A percentile compares a stretch with the other conserved stretches of the same genome.
phyloP scores from a whole-genome alignment of 2,888 invertebrate species.

The Tipula vernalis region DNA sequence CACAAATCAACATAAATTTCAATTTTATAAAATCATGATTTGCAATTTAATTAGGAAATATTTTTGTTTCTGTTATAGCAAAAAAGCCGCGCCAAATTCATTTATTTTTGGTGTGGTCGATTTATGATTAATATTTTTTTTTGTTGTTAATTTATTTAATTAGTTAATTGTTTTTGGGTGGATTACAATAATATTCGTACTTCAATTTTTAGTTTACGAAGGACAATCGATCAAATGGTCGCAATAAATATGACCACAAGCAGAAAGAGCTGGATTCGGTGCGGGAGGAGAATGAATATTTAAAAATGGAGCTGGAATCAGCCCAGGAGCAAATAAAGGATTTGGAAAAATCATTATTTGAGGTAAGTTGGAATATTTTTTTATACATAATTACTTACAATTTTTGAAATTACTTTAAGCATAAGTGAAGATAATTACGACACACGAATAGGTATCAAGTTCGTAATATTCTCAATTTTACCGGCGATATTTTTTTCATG shows the following conservation, averaged over 20 bases:
- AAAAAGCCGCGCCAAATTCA: not conserved
- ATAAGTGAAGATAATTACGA: too few species aligned
- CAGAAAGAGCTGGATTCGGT: constrained; percentile 32
- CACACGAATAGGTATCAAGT: too few species aligned
- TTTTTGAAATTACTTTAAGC: too few species aligned
- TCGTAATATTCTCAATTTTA: too few species aligned
- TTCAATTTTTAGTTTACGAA: not conserved
- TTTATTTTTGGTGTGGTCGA: not conserved
- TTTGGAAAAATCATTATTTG: constrained; percentile 36
- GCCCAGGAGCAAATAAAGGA: constrained; percentile 39
- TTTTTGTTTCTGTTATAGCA: not conserved
- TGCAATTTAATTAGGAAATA: not conserved
- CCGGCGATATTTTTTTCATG: too few species aligned
- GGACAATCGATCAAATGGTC: not conserved
- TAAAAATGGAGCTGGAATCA: constrained; percentile 36
- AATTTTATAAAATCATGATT: not conserved
- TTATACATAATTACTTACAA: too few species aligned
- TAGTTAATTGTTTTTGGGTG: not conserved
- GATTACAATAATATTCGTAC: not conserved
- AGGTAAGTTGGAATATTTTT: constrained; percentile 24
- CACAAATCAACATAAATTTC: not conserved
- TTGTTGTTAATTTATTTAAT: not conserved
- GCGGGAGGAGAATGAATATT: constrained; percentile 34
- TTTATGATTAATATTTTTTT: not conserved
- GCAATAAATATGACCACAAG: constrained; percentile 15